Evolutionary conservation across 1,140 invertebrate species (phyloP).

Genomic region (Diachasmimorpha longicaudata): DNA sequence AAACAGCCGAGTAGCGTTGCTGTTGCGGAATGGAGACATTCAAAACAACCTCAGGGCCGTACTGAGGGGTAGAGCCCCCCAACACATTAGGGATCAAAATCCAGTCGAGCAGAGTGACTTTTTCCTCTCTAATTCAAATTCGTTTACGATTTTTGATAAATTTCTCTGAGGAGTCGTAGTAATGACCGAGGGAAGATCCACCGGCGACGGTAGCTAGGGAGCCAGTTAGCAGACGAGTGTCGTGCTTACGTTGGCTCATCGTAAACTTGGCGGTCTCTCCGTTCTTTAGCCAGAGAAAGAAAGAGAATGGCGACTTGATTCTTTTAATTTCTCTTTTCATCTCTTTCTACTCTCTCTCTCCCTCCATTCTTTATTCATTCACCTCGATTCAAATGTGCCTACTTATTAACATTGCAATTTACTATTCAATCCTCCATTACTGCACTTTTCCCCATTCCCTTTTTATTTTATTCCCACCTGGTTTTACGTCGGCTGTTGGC

Average conservation of each 20-base stretch:
- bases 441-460: neutral
- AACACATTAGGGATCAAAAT: too few species aligned
- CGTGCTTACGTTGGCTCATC: conserved; percentile 51
- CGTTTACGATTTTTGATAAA: too few species aligned
- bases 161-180: too few species aligned
- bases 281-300: neutral
- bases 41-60: too few species aligned
- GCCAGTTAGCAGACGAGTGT: conserved; percentile 51
- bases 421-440: neutral
- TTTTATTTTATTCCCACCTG: neutral
- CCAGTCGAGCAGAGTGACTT: too few species aligned
- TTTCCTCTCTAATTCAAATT: too few species aligned
- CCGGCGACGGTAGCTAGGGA: conserved; percentile 43
- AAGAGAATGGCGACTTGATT: neutral
- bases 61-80: too few species aligned
- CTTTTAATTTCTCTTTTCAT: neutral
- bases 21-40: too few species aligned
- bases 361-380: too few species aligned
- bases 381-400: neutral
- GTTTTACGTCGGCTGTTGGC: neutral
- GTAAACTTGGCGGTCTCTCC: conserved; percentile 44
- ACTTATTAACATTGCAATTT: conserved; percentile 17
- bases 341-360: neutral
- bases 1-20: too few species aligned
- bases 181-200: neutral